Evolutionary conservation across 2,113 vertebrate genomes (phyloP), one percentile per base, ranked within the genome.

Genomic region (Mesitornis unicolor): DNA sequence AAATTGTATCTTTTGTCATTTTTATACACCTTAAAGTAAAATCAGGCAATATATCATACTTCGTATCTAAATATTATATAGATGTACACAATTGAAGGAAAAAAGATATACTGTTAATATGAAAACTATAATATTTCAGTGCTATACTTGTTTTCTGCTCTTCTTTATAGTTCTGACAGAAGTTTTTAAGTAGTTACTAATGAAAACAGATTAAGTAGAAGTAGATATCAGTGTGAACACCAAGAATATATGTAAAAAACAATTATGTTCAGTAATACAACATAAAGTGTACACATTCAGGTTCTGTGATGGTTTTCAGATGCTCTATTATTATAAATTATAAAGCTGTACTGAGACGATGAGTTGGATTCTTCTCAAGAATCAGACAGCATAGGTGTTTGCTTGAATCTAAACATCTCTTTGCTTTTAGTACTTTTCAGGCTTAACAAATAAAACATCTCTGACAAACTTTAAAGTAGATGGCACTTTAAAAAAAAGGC

Each of bases 221-320:
- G 16, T 3, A 77, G 1, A 13, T n/a, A n/a, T 38, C 13, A 43
- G 18, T 48, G 3, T 36, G 7, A 77, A 78, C 84, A 45, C 6
- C 5, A 45, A 19, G 11, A 56, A 24, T 47, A 65, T 31, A 56
- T 40, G 16, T 53, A 26, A 40, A 79, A n/a, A n/a, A 35, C 14
- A 20, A 29, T 24, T 59, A 65, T 53, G 0, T 56, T 56, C 16
- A 22, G 16, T 45, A 54, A 45, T 14, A 12, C 7, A 57, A 11
- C 7, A 18, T 12, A 8, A 20, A 24, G 25, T 19, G 5, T 24
- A 64, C 5, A 18, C 0, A 0, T 18, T 43, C 9, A 69, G 12
- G 18, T 74, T 87, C 36, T 61, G 10, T 48, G 14, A 26, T 21
- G 2, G 9, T 76, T 94, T 76, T 86, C 33, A 64, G 22, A 73